Evolutionary conservation across 2,113 vertebrate species (phyloP), one percentile per base, ranked within the genome.

Genomic region (Apodemus sylvaticus): DNA sequence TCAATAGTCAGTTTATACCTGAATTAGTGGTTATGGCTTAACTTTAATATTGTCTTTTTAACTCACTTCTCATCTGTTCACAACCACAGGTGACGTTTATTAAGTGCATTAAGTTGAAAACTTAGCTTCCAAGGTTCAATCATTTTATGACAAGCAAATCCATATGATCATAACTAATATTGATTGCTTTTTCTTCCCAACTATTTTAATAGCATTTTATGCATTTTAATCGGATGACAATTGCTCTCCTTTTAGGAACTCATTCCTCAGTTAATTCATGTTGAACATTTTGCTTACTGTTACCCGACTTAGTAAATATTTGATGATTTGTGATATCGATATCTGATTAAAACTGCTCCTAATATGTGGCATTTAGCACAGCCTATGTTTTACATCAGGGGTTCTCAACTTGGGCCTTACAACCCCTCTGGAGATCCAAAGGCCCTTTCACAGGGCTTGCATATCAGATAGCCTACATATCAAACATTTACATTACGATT

Each of bases 1-100:
- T 96, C 96, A 97, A 96, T 97, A 96, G 86, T 58, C 79, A 94
- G 73, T 94, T 96, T 94, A 86, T 86, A 70, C 31, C 16, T 96
- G 92, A 95, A 93, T 92, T 95, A 92, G 53, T 51, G 60, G 29
- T 76, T 78, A 66, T 1, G 19, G 12, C 91, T 97, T 92, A 95
- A 92, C 73, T 91, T 94, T 90, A 95, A 96, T 95, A 64, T 55
- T 64, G 10, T 77, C 86, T 82, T 11, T 76, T 96, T 96, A 93
- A 82, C 31, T 91, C 79, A 73, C 19, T 92, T 22, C 48, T 90
- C 48, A n/a, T 71, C 12, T 92, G 53, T 73, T 83, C 68, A 92
- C 70, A 74, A 16, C 48, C 94, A 68, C 45, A 92, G 45, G 92
- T 94, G 87, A 39, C 86, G 87, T 89, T 90, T 91, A 94, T 88